A percentile compares a stretch with the other conserved stretches of the same genome.
phyloP scores from a whole-genome alignment of 2,113 vertebrate species.

The Otolemur garnettii region DNA sequence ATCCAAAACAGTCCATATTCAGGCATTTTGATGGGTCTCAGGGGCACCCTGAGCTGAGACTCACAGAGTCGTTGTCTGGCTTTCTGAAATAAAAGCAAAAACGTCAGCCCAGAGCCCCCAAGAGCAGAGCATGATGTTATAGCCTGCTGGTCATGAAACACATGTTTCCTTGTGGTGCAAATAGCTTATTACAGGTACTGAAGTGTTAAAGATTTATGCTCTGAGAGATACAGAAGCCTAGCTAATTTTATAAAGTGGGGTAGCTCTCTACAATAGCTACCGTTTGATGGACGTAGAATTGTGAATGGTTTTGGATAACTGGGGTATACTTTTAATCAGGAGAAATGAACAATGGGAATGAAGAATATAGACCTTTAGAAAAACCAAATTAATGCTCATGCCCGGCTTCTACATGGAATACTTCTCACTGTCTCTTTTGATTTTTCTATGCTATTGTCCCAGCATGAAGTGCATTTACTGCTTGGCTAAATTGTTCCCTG shows the following conservation, averaged over 20 bases:
- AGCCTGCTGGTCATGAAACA: slow-evolving; percentile 13
- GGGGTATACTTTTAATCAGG: slow-evolving; percentile 75
- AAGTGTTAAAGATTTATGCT: slow-evolving; percentile 56
- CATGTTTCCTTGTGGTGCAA: slow-evolving; percentile 63
- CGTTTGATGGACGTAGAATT: slow-evolving; percentile 54
- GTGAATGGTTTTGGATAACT: slow-evolving; percentile 65
- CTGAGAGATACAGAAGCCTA: slow-evolving; percentile 64
- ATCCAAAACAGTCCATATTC: neutral
- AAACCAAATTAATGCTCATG: neutral
- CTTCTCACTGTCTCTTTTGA: slow-evolving; percentile 31
- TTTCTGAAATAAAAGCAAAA: slow-evolving; percentile 28
- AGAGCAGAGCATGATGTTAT: neutral
- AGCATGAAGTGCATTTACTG: slow-evolving; percentile 28
- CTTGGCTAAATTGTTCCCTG: slow-evolving; percentile 54
- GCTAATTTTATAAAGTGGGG: slow-evolving; percentile 52
- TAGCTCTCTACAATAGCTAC: slow-evolving; percentile 24
- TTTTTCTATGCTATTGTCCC: neutral
- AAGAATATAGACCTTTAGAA: slow-evolving; percentile 37
- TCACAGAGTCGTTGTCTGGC: neutral
- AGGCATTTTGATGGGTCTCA: neutral
- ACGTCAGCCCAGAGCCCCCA: neutral
- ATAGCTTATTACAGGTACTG: slow-evolving; percentile 38
- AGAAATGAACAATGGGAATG: slow-evolving; percentile 53
- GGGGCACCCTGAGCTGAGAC: neutral
- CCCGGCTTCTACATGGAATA: neutral